Percentiles rank a stretch among this genome's conserved stretches.
These are phyloP conservation scores for Agrotis ipsilon DNA, from an alignment of 2,888 invertebrate species.

Conservation along the genomic window DNA sequence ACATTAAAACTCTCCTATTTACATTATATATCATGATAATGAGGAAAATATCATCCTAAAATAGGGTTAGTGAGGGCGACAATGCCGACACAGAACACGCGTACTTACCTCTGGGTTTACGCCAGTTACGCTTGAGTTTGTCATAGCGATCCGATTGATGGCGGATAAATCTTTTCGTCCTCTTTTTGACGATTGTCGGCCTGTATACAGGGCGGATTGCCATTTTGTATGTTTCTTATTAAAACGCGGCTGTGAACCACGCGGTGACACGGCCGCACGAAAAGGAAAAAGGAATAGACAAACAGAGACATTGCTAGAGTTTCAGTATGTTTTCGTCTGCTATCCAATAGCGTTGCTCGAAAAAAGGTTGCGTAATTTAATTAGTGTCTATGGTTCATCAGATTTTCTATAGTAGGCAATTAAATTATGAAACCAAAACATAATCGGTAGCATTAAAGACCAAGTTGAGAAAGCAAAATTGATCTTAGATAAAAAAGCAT, in stretches of 20 bases:
- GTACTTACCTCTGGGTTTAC: constrained; percentile 97
- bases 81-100: constrained; percentile 49
- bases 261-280: constrained; percentile 91
- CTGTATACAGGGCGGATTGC: constrained; percentile 97
- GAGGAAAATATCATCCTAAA: constrained; percentile 21
- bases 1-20: background rate
- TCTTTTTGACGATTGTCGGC: constrained; percentile 98
- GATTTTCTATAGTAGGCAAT: no score
- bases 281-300: constrained; percentile 89
- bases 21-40: background rate
- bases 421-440: no score
- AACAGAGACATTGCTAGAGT: constrained; percentile 81
- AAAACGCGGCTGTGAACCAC: constrained; percentile 88
- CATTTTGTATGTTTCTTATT: constrained; percentile 92
- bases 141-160: constrained; percentile 99
- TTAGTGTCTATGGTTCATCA: constrained; percentile 48
- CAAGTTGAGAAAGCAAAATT: no score
- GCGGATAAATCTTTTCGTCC: constrained; percentile 99
- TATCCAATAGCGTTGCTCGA: constrained; percentile 25
- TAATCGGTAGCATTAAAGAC: no score
- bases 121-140: constrained; percentile 99
- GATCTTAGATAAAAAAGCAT: no score
- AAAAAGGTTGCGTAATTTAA: constrained; percentile 30
- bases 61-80: constrained; percentile 49
- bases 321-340: constrained; percentile 74